Evolutionary conservation across 2,888 invertebrate genomes (phyloP).

Genomic region (Pycnomerus fuliginosus): DNA sequence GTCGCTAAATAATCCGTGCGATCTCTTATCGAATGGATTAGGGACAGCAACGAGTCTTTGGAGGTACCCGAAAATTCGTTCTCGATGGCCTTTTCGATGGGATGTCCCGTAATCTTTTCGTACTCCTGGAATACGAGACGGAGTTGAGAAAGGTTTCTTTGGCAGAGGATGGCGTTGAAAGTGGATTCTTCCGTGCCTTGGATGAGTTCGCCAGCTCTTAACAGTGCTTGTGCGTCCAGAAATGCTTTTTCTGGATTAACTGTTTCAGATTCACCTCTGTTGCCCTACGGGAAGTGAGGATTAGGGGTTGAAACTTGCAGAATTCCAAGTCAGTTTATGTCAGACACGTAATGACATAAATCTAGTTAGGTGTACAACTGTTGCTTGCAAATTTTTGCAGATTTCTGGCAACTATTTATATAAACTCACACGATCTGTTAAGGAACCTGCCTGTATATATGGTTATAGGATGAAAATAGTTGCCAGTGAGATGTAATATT

Average conservation of each 20-base stretch:
- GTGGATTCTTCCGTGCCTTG: constrained; percentile 82
- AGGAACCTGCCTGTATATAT: too few relatives aligned
- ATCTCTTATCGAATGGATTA: constrained; percentile 69
- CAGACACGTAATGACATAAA: too few relatives aligned
- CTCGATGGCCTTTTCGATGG: constrained; percentile 75
- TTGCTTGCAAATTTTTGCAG: too few relatives aligned
- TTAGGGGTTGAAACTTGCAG: too few relatives aligned
- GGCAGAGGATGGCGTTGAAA: constrained; percentile 81
- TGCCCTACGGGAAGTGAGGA: too few relatives aligned
- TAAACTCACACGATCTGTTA: too few relatives aligned
- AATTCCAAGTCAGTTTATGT: too few relatives aligned
- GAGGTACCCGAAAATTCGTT: constrained; percentile 75
- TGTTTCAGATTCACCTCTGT: constrained; percentile 76
- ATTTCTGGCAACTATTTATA: too few relatives aligned
- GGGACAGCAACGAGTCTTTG: constrained; percentile 73
- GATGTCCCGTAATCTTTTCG: constrained; percentile 72
- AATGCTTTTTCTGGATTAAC: constrained; percentile 72
- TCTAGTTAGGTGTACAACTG: too few relatives aligned
- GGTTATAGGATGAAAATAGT: too few relatives aligned
- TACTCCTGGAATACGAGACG: constrained; percentile 64
- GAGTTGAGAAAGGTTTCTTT: constrained; percentile 70
- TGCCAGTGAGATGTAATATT: too few relatives aligned
- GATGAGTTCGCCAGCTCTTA: constrained; percentile 70
- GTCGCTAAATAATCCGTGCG: constrained; percentile 80
- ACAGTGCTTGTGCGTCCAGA: constrained; percentile 77